Conservation (phyloP, 1,140 invertebrate species). For the Magallana ariakensis region DNA sequence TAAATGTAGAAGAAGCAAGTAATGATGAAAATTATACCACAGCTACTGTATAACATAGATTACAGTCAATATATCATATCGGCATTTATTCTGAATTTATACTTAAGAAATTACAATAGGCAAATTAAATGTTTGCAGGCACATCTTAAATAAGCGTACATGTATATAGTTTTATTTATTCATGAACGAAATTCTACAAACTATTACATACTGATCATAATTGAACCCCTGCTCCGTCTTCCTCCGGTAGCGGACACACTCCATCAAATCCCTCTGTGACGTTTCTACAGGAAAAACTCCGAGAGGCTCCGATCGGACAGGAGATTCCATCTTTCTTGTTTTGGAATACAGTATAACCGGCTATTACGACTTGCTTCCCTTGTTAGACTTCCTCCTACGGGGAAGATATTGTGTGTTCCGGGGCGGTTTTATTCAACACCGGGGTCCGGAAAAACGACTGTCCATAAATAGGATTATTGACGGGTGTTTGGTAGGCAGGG, state of each 20-base stretch:
- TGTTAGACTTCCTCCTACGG: not conserved
- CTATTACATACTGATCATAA: not conserved
- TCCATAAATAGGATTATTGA: not conserved
- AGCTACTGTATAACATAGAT: no score
- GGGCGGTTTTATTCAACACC: no score
- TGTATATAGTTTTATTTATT: no score
- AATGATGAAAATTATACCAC: no score
- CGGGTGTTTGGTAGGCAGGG: slow-evolving; percentile 35
- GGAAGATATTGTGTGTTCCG: not conserved
- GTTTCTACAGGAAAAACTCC: not conserved
- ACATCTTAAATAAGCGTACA: no score
- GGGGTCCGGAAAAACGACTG: not conserved
- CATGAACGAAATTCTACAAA: no score
- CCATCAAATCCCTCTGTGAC: not conserved
- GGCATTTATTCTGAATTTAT: no score
- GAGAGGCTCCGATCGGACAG: not conserved
- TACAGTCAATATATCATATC: no score
- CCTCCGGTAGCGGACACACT: slow-evolving; percentile 25
- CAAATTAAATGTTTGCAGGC: no score
- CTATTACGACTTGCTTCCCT: not conserved
- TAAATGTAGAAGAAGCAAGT: no score
- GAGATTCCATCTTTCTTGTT: not conserved
- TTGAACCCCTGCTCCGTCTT: not conserved
- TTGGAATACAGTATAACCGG: not conserved
- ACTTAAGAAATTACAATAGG: no score